These are phyloP conservation scores for Doris montereyensis DNA, from an alignment of 2,888 invertebrate genomes.

Conservation along the genomic window DNA sequence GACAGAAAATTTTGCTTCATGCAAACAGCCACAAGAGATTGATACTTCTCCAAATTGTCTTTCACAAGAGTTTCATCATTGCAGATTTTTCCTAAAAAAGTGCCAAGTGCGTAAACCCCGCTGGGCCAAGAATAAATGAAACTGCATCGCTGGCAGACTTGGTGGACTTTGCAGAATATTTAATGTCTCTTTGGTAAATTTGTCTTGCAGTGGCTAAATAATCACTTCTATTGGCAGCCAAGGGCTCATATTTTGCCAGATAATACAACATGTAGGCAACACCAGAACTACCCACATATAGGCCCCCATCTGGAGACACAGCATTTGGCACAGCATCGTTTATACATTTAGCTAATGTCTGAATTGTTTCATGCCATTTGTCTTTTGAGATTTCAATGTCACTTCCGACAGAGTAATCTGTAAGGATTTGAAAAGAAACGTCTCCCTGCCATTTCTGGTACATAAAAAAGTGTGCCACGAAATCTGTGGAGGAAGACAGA, in stretches of 20 bases:
- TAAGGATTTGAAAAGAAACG: too few species aligned
- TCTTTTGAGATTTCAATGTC: too few species aligned
- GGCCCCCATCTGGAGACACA: conserved; percentile 76
- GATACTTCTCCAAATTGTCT: conserved; percentile 70
- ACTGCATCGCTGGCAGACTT: conserved; percentile 21
- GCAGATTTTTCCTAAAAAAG: conserved; percentile 67
- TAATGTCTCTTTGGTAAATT: conserved; percentile 59
- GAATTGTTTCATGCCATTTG: too few species aligned
- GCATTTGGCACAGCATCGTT: too few species aligned
- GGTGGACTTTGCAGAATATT: neutral
- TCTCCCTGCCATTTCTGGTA: too few species aligned
- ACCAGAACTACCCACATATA: conserved; percentile 82
- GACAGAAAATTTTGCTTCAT: conserved; percentile 73
- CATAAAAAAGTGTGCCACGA: too few species aligned
- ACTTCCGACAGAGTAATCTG: too few species aligned
- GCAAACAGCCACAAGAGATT: conserved; percentile 71
- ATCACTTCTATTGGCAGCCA: conserved; percentile 48
- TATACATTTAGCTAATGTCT: too few species aligned
- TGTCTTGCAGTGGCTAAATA: conserved; percentile 79
- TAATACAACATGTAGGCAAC: conserved; percentile 85
- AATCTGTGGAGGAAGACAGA: too few species aligned
- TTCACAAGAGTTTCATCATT: conserved; percentile 65
- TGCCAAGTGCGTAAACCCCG: conserved; percentile 84
- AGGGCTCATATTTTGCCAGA: conserved; percentile 76
- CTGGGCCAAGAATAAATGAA: conserved; percentile 85